A percentile compares a stretch with the other conserved stretches of the same genome.
Evolutionary conservation across 2,113 vertebrate species (phyloP).

Genomic region (Marcusenius ussheri): DNA sequence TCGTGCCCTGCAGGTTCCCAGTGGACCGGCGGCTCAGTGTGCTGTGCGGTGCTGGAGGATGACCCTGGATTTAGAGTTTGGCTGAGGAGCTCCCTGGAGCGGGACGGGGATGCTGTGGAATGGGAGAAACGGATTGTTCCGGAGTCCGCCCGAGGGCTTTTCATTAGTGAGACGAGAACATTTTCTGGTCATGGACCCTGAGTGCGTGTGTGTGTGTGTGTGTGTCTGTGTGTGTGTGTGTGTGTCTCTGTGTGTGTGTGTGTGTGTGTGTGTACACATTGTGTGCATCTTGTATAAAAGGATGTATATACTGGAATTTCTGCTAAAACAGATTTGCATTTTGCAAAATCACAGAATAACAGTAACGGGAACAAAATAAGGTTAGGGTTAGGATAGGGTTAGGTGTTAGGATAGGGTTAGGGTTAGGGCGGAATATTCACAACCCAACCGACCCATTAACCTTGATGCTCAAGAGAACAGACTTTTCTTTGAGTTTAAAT

Average conservation of each 20-base stretch:
- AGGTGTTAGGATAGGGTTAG: too few species aligned
- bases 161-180: not conserved
- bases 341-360: not conserved
- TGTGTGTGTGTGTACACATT: not conserved
- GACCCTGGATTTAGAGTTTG: not conserved
- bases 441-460: not conserved
- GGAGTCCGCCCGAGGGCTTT: not conserved
- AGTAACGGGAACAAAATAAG: not conserved
- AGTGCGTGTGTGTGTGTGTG: not conserved
- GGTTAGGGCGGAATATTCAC: not conserved
- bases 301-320: not conserved
- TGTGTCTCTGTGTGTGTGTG: not conserved
- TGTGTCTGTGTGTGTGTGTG: not conserved
- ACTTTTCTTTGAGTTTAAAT: not conserved
- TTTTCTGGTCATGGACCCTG: not conserved
- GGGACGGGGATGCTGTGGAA: not conserved
- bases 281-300: not conserved
- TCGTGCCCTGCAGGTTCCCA: not conserved
- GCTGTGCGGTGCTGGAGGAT: not conserved
- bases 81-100: not conserved
- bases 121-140: not conserved
- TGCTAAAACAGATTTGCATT: not conserved
- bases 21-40: not conserved
- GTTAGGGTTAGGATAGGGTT: too few species aligned
- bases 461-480: not conserved